Base-by-base conservation (phyloP, 2,888 invertebrate genomes). In the Erannis defoliaria region DNA sequence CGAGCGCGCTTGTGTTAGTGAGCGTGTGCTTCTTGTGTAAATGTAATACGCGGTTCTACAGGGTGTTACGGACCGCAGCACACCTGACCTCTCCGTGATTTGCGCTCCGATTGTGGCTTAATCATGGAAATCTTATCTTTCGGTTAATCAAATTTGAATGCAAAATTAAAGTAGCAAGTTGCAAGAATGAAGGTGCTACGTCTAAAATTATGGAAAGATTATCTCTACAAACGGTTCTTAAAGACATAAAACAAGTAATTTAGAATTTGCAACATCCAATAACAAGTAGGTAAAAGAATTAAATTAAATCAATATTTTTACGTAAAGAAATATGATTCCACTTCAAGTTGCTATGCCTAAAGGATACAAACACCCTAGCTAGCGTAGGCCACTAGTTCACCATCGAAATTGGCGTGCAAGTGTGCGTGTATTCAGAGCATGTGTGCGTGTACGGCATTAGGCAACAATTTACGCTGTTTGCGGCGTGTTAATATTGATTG, bases 381-480 rank as follows among this genome's bases (percentile, higher is more conserved):
- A 86, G 63, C 66, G 74, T 85, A 80, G 77, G 81, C 53, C 53
- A 57, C 80, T 80, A 77, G 76, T 79, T 82, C 78, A 82, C 76
- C 76, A 77, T 80, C 80, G 76, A 73, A 73, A 72, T 66, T 61
- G 78, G 69, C 23, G 1, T n/a, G 12, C 12, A 31, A 48, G 66
- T 64, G 71, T 66, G 73, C 55, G 64, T 78, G 85, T 88, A 85
- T 89, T 89, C 73, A 88, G 79, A 38, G 31, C 55, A 62, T 76
- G 86, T 89, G 89, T 91, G 91, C 74, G 91, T 81, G 86, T 81
- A 80, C 81, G 86, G 90, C 90, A 92, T 92, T 92, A 92, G 92
- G 92, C 92, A 92, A 93, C 92, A 91, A 92, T 93, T 93, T 92
- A 92, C 93, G 91, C 91, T 92, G 93, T 92, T 93, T 92, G 93